phyloP scores from a whole-genome alignment of 2,113 vertebrate species.

The Tursiops truncatus region DNA sequence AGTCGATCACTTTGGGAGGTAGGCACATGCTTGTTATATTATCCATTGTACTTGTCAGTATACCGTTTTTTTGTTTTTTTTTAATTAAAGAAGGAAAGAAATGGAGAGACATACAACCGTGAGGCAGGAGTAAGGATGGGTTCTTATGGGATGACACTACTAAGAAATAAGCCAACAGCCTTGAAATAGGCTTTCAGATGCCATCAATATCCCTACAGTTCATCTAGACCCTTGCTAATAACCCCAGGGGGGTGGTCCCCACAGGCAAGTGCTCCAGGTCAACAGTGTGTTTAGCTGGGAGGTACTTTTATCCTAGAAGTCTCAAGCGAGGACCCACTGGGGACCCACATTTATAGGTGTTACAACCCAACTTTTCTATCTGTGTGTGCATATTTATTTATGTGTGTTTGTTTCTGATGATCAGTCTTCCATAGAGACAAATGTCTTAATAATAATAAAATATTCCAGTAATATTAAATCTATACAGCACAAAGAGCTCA shows the following conservation, averaged over 20 bases:
- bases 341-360: neutral
- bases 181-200: neutral
- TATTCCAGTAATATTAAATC: neutral
- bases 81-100: neutral
- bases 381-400: neutral
- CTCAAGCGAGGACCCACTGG: neutral
- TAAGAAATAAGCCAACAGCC: neutral
- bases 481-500: neutral
- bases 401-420: neutral
- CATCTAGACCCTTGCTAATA: neutral
- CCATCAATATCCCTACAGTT: neutral
- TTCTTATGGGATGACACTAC: neutral
- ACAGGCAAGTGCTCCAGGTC: neutral
- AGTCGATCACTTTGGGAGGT: neutral
- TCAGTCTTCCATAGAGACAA: neutral
- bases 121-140: neutral
- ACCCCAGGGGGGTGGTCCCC: neutral
- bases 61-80: neutral
- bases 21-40: neutral
- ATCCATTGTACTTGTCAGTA: neutral
- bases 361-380: neutral
- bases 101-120: neutral
- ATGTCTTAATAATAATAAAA: neutral
- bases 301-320: neutral
- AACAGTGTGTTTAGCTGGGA: neutral